Evolutionary conservation across 2,888 invertebrate species (phyloP), one percentile per base, ranked within the genome.

Genomic region (Pachliopta kotzebuea): DNA sequence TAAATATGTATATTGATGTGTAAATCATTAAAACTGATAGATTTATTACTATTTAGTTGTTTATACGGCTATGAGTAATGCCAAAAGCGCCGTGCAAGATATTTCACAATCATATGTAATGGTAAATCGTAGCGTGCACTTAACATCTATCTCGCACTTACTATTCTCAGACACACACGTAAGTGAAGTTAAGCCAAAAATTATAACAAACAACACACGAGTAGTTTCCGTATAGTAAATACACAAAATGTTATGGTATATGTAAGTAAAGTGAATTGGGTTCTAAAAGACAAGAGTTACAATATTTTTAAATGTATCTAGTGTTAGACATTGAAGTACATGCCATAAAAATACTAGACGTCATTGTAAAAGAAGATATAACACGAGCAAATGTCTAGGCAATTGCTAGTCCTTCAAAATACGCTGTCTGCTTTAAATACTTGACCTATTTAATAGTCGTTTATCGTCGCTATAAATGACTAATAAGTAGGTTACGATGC

Each of bases 401-500:
- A 14, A 37, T 37, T 14, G 37, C 14, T 37, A 37, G 37, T 37
- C 37, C 37, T 37, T 11, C 11, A 37, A 3, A 14, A 37, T 37
- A 37, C 11, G 37, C 37, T 8, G 3, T 31, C 20, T 45, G 6
- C 31, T 56, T 18, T 29, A 20, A 56, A 26, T 31, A 50, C 37
- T 50, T 62, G 49, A 50, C 56, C 56, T 37, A 50, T 50, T 49
- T 50, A 20, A 62, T 21, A 52, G 29, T 4, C 9, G 26, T 53
- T 21, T 53, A 45, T 45, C 45, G 18, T 45, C 45, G 45, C n/a
- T n/a, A 18, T 18, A 45, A 45, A n/a, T 45, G 18, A 45, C 18
- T 50, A 62, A 37, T 24, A 63, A 53, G 11, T 52, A 23, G 62
- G 56, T 56, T 49, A 62, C 18, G 49, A 56, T 20, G 56, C n/a